A percentile compares a stretch with the other conserved stretches of the same genome.
These are phyloP conservation scores for Plecotus auritus DNA, from an alignment of 2,113 vertebrate species.

Conservation along the genomic window DNA sequence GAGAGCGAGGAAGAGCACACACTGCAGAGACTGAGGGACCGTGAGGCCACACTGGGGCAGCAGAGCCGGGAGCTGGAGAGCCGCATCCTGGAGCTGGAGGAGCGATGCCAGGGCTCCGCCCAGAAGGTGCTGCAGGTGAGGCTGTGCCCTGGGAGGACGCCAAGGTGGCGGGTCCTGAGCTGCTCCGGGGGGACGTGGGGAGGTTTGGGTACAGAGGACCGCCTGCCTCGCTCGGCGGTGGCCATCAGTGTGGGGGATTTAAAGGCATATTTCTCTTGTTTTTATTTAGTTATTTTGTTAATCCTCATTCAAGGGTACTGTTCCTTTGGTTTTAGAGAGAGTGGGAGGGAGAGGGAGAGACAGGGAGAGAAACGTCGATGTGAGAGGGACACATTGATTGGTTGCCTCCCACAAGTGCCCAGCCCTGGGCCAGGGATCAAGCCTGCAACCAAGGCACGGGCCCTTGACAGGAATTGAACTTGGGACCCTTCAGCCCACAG, in stretches of 20 bases:
- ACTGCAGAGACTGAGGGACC: background rate
- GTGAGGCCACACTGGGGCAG: background rate
- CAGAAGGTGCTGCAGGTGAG: constrained; percentile 55
- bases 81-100: constrained; percentile 16
- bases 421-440: no score
- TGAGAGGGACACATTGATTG: no score
- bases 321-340: no score
- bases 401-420: no score
- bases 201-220: background rate
- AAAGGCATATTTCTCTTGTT: background rate
- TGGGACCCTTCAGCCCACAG: no score
- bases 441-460: no score
- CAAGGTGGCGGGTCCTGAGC: no score
- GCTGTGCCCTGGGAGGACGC: background rate
- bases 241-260: background rate
- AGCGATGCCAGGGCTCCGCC: constrained; percentile 20
- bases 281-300: no score
- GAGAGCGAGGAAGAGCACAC: constrained; percentile 19
- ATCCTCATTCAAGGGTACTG: no score
- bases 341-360: no score
- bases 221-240: background rate
- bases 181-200: background rate
- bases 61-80: background rate
- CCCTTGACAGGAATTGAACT: no score
- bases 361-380: no score